Base-by-base conservation (phyloP, 2,797 vertebrate species). In the Melanotaenia boesemani region DNA sequence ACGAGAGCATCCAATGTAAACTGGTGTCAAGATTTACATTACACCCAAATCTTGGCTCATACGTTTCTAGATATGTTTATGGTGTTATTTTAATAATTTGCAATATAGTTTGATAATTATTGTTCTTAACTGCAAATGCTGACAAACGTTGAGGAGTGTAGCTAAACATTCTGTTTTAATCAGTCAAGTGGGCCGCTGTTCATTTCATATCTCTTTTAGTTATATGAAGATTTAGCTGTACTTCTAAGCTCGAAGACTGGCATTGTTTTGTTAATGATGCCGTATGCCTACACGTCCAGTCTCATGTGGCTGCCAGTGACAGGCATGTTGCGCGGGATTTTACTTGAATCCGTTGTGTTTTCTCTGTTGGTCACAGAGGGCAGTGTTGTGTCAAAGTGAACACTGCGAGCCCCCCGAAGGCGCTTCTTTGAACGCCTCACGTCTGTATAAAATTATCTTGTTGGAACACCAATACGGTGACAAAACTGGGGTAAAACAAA, bases 321-420 rank as follows among this genome's bases (percentile, higher is more conserved):
- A 74, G 71, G 63, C 44, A 39, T 8, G 82, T 86, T 90, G 91
- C 90, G 92, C 91, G 89, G 92, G 89, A 91, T 74, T 92, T 91
- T 67, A 67, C 82, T 91, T 91, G 87, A 93, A 89, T 90, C 28
- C 39, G 1, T 28, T 32, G 69, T 80, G 65, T 75, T 85, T 73
- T 41, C 13, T 70, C 34, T 0, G 18, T 3, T 39, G 79, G 64
- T 63, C 83, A 44, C 52, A 89, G 88, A 59, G 88, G 89, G 90
- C 90, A 77, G 86, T 86, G 2, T 79, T 88, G 84, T 36, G 68
- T 70, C 63, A 55, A 44, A n/a, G 26, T 6, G 5, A 55, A 65
- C 34, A 24, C 18, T 7, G 34, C 2, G 26, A 20, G 9, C 5
- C 70, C 52, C 68, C 9, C 77, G 59, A 61, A 69, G 12, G 36